Base-by-base conservation (phyloP, 2,888 invertebrate genomes). In the Axea sp. region DNA sequence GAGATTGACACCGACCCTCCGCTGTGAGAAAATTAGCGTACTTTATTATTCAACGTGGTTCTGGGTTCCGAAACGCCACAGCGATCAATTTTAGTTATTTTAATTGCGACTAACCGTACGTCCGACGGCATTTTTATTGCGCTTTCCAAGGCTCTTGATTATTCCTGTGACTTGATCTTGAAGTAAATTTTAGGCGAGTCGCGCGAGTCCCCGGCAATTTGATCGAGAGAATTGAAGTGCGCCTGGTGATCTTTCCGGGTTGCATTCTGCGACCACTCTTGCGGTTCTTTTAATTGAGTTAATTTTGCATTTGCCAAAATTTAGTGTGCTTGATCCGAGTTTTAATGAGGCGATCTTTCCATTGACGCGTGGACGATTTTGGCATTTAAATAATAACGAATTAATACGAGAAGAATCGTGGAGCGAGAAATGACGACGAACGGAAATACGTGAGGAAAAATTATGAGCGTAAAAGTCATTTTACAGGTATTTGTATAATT, bases 11-110 rank as follows among this genome's bases (percentile, higher is more conserved):
- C 17, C 62, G 71, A 71, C 71, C 62, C 62, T 55, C 62, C 62
- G 53, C 69, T 69, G 69, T 30, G 69, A 60, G 26, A 45, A 60
- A 69, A 60, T 69, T 53, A 69, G 51, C 41, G 26, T 53, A 60
- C 45, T 35, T 69, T 51, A 59, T 57, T 59, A 65, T 45, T 9
- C 53, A 37, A 7, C 28, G 41, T 24, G 14, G 15, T 19, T 1
- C 41, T 30, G 55, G 7, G 47, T 31, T 33, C 33, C 49, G 12
- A 19, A 47, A 24, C 22, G 15, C 15, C 15, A 37, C 22, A 11
- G 28, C 41, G 30, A 55, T 55, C 41, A 30, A 30, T 55, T 55
- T 55, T 19, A 12, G 24, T 41, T 28, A 30, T 55, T 55, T 39
- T 39, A 41, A 55, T 55, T 55, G 37, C 51, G 19, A 35, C 24